Evolutionary conservation across 2,113 vertebrate genomes (phyloP), one percentile per base, ranked within the genome.

Genomic region (Lophius piscatorius): DNA sequence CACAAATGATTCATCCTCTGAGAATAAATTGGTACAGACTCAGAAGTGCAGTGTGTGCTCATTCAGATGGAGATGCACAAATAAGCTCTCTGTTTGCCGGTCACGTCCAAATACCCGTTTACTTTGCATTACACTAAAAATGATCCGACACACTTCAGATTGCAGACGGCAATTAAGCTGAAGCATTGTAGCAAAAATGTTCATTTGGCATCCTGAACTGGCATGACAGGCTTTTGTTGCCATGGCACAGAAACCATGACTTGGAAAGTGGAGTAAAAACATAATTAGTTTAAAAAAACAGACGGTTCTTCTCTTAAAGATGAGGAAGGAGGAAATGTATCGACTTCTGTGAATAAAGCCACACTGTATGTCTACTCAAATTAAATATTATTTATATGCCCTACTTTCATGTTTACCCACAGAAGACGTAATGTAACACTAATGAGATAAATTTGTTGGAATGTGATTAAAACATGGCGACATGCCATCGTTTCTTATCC

Each of bases 41-140:
- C 23, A 29, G 33, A 41, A 54, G 3, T 54, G n/a, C n/a, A n/a
- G n/a, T n/a, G n/a, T n/a, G n/a, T n/a, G 64, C 21, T 56, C 31
- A 0, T 13, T 55, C 41, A 36, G 42, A 41, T 4, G 9, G 46
- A 51, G 51, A 50, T 9, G 17, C 66, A 54, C 10, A 48, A 18
- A 55, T 47, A 38, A 63, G 24, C 51, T 60, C 20, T 28, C 17
- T 2, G 20, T 24, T 64, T 40, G 29, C 62, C 34, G 40, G 46
- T 44, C 42, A 34, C 9, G 4, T 51, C 26, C 10, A 24, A 52
- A 44, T 16, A 36, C 47, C 18, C 20, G 42, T 70, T 35, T 59
- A 52, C 44, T 66, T 70, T 74, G 34, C 17, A 36, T 36, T 52
- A 23, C 57, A 41, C 28, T 55, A 26, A 60, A 76, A 69, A 60